Evolutionary conservation across 2,888 invertebrate species (phyloP), one percentile per base, ranked within the genome.

Genomic region (Troglohyphantes excavatus): DNA sequence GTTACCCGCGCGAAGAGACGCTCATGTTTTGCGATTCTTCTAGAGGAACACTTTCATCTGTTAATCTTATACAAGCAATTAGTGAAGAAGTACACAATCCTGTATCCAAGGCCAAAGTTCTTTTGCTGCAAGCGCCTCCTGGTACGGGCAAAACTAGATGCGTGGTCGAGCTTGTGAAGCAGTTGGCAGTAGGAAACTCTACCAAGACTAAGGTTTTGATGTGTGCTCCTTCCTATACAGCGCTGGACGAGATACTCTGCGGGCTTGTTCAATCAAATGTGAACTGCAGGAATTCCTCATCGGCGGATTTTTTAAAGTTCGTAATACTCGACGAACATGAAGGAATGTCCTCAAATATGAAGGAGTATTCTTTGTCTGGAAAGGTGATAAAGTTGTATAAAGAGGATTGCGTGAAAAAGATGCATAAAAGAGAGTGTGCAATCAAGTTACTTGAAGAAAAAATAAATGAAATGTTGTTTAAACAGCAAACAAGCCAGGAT

Each of bases 111-210:
- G 95, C 96, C 0, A 95, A 95, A 91, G 94, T 98, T 91, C 96
- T 96, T 92, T 94, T 97, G 92, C 95, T 98, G 81, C 96, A 97
- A 92, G 98, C 97, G 0, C 97, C 98, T 0, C 97, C 93, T 91
- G 97, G 97, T 53, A 97, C 97, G 1, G 98, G 98, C 91, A 98
- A 98, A 94, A 96, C 97, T 0, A 95, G 95, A 91, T 96, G 97
- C 0, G 96, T 98, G 83, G 95, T 96, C 2, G 96, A 96, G 89
- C 95, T 97, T 78, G 95, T 97, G 0, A 94, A 96, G 92, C 95
- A 96, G 92, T 95, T 93, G 13, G 89, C 93, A 21, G 17, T 68
- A 46, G 6, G 33, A 1, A 43, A 39, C 59, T 6, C 63, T 0
- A 63, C 11, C 19, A 23, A 53, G 27, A n/a, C 19, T 9, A 73